These are phyloP conservation scores for Cryptoprocta ferox DNA, from an alignment of 2,797 vertebrate species.

Conservation along the genomic window DNA sequence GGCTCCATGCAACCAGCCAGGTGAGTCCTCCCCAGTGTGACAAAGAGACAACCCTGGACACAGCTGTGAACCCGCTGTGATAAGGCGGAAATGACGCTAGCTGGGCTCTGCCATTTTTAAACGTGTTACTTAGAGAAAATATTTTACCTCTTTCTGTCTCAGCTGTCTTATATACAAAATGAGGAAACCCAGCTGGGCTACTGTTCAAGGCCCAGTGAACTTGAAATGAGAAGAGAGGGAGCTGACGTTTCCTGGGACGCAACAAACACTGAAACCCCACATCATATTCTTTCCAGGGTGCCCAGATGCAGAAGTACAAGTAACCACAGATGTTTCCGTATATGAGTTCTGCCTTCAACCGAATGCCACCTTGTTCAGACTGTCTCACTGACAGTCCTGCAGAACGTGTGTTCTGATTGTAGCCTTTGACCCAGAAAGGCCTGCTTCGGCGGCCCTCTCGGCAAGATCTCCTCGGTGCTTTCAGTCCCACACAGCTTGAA, in stretches of 20 bases:
- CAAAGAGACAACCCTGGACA: not conserved
- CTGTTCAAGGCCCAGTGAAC: not conserved
- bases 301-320: not conserved
- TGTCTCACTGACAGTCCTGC: not conserved
- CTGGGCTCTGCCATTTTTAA: not conserved
- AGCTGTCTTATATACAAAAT: not conserved
- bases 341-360: not conserved
- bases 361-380: not conserved
- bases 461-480: not conserved
- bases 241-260: not conserved
- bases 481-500: conserved; percentile 46
- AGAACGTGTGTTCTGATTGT: not conserved
- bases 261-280: not conserved
- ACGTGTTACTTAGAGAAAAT: not conserved
- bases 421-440: not conserved
- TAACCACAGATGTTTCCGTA: not conserved
- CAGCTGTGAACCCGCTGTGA: not conserved
- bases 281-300: not conserved
- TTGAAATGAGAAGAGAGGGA: not conserved
- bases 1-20: not conserved
- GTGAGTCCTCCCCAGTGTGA: not conserved
- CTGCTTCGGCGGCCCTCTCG: not conserved
- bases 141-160: not conserved
- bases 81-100: not conserved
- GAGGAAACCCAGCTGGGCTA: not conserved